These are phyloP conservation scores for Paedocypris micromegethes DNA, from an alignment of 2,797 vertebrate species.

Conservation along the genomic window DNA sequence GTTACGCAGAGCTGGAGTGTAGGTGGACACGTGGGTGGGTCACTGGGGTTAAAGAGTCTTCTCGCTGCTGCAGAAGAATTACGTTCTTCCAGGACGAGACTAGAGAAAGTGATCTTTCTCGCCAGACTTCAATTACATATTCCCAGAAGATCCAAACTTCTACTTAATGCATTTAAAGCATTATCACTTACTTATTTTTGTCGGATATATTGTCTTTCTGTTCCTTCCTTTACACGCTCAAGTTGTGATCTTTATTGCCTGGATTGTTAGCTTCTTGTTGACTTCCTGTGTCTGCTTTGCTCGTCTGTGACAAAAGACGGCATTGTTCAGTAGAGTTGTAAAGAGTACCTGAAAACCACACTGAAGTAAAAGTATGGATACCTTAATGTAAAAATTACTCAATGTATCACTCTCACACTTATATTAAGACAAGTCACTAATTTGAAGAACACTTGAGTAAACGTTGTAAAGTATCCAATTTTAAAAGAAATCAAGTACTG, in stretches of 20 bases:
- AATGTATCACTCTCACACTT: too few relatives aligned
- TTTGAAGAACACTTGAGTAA: too few relatives aligned
- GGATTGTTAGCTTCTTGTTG: slow-evolving; percentile 36
- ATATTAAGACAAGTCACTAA: too few relatives aligned
- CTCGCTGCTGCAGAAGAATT: slow-evolving; percentile 50
- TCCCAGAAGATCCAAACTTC: slow-evolving; percentile 4
- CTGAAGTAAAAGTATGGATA: too few relatives aligned
- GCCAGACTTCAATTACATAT: not conserved
- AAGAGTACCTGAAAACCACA: too few relatives aligned
- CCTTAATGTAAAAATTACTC: too few relatives aligned
- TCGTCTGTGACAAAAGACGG: too few relatives aligned
- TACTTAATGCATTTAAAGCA: not conserved
- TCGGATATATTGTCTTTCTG: slow-evolving; percentile 20
- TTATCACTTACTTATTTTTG: slow-evolving; percentile 49
- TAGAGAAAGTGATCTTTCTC: slow-evolving; percentile 48
- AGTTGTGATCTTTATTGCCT: slow-evolving; percentile 31
- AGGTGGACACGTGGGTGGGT: slow-evolving; percentile 39
- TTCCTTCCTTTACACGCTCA: slow-evolving; percentile 17
- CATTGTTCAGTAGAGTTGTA: too few relatives aligned
- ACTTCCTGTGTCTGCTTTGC: slow-evolving; percentile 29
- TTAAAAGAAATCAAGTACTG: too few relatives aligned
- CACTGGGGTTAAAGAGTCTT: slow-evolving; percentile 35
- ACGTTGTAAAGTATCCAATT: too few relatives aligned
- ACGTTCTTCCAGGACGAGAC: slow-evolving; percentile 43
- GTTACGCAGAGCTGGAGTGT: slow-evolving; percentile 47